These are phyloP conservation scores for Philotrypesis tridentata DNA, from an alignment of 1,140 invertebrate species.

Conservation along the genomic window DNA sequence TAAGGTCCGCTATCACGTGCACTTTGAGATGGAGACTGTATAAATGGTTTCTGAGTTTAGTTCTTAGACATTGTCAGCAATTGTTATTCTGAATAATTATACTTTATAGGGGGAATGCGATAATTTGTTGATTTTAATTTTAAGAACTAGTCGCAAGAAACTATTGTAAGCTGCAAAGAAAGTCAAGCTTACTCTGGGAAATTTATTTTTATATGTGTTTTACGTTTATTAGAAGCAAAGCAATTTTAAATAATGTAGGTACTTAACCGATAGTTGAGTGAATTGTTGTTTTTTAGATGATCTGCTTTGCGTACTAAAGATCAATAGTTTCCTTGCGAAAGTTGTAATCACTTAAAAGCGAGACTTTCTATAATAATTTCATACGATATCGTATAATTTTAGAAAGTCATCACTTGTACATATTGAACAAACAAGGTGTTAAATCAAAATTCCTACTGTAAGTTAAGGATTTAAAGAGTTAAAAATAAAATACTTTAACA, in stretches of 20 bases:
- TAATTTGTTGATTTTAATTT: not conserved
- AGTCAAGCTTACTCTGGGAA: not conserved
- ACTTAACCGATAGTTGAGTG: constrained; percentile 29
- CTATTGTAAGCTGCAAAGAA: not conserved
- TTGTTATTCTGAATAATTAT: not conserved
- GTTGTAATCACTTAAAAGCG: constrained; percentile 21
- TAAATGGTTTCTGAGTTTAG: not conserved
- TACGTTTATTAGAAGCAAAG: not conserved
- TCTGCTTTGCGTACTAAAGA: not conserved
- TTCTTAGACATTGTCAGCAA: not conserved
- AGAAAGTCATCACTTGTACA: too few relatives aligned
- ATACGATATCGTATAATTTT: too few relatives aligned
- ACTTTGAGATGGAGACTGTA: not conserved
- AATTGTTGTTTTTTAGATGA: not conserved
- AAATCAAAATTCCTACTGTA: constrained; percentile 26
- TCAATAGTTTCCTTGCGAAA: not conserved
- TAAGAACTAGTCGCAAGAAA: constrained; percentile 18
- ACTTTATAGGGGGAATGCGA: not conserved
- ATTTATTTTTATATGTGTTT: not conserved
- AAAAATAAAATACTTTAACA: constrained; percentile 33
- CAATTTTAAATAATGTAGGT: not conserved
- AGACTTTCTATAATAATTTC: constrained; percentile 31
- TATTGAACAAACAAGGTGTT: not conserved
- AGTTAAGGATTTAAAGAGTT: constrained; percentile 1
- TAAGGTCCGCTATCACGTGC: too few relatives aligned